Percentiles rank a stretch among this genome's conserved stretches.
phyloP scores from a whole-genome alignment of 2,797 vertebrate genomes.

The Mareca penelope region DNA sequence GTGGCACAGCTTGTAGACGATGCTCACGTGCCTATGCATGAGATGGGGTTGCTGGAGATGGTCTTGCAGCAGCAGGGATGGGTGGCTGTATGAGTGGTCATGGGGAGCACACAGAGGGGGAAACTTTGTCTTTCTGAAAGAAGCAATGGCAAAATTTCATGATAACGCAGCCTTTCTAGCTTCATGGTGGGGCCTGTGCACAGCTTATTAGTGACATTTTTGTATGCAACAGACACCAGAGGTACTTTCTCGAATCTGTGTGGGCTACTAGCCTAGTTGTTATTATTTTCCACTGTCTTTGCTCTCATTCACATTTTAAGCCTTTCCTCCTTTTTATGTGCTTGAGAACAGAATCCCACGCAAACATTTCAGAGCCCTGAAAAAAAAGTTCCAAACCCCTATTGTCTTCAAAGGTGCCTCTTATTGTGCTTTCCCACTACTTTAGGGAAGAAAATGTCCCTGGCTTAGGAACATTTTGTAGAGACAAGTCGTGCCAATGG shows the following conservation, averaged over 20 bases:
- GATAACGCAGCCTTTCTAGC: neutral
- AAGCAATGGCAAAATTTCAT: neutral
- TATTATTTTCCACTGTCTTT: slow-evolving; percentile 47
- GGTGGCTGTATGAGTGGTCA: rapidly evolving
- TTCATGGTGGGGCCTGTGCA: neutral
- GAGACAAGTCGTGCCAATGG: rapidly evolving
- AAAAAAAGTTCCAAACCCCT: neutral
- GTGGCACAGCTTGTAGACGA: neutral
- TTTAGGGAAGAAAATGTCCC: neutral
- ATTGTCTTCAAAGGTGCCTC: neutral
- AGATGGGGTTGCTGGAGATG: neutral
- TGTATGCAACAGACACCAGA: neutral
- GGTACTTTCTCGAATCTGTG: neutral
- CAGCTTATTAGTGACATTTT: neutral
- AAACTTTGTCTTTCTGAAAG: neutral
- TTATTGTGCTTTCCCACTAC: neutral
- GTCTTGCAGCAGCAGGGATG: neutral
- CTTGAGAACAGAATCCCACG: slow-evolving; percentile 5
- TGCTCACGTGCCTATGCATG: rapidly evolving
- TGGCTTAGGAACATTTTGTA: neutral
- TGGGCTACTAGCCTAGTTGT: neutral
- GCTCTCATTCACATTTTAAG: neutral
- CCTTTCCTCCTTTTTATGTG: neutral
- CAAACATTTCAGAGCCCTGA: neutral
- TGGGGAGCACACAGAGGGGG: neutral